These are phyloP conservation scores for Ecliptopera silaceata DNA, from an alignment of 2,888 invertebrate species.

Conservation along the genomic window DNA sequence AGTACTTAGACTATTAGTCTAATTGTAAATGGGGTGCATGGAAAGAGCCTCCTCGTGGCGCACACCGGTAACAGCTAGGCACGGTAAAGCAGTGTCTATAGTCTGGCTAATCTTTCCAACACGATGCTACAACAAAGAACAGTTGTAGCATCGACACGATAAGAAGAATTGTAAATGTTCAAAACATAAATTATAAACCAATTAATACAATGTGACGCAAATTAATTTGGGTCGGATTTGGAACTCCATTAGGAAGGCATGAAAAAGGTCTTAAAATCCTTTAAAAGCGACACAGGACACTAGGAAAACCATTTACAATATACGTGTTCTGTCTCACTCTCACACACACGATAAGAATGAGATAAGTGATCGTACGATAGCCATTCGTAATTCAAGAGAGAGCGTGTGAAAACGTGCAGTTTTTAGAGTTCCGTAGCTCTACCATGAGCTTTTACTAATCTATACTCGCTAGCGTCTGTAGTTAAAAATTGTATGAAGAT, in stretches of 20 bases:
- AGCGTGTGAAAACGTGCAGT: constrained; percentile 79
- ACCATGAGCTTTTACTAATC: too few relatives aligned
- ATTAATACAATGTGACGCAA: constrained; percentile 37
- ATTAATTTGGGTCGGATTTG: constrained; percentile 43
- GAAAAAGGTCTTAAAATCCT: constrained; percentile 55
- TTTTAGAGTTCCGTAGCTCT: constrained; percentile 46
- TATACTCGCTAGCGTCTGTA: too few relatives aligned
- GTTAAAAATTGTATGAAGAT: too few relatives aligned
- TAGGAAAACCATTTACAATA: constrained; percentile 53
- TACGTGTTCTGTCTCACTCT: constrained; percentile 49
- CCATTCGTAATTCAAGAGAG: constrained; percentile 62
- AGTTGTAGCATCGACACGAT: background rate
- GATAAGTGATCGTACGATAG: constrained; percentile 44
- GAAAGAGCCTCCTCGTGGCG: too few relatives aligned
- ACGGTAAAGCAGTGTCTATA: too few relatives aligned
- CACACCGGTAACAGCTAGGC: too few relatives aligned
- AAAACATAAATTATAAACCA: constrained; percentile 36
- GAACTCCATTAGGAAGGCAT: constrained; percentile 52
- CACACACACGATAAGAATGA: constrained; percentile 38
- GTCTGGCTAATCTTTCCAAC: too few relatives aligned
- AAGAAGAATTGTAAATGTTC: constrained; percentile 27
- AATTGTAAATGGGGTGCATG: too few relatives aligned
- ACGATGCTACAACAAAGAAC: too few relatives aligned
- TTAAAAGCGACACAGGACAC: constrained; percentile 55
- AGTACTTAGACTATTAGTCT: too few relatives aligned